Evolutionary conservation across 2,888 invertebrate species (phyloP).

Genomic region (Tribolium freemani): DNA sequence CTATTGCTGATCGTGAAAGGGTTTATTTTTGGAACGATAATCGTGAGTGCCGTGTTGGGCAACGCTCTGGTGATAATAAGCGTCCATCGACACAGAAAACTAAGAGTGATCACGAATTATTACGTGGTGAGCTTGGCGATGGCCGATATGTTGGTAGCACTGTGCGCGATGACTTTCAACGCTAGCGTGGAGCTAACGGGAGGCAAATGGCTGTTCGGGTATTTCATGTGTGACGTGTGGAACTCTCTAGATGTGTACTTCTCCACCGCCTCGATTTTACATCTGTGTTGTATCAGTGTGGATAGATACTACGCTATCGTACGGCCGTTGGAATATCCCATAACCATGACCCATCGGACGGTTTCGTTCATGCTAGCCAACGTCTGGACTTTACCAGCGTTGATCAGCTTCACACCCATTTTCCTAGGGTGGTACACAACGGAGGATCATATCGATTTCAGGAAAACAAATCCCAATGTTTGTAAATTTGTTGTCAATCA

Average conservation of each 20-base stretch:
- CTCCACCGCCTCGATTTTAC: conserved; percentile 91
- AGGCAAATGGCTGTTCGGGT: conserved; percentile 90
- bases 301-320: conserved; percentile 91
- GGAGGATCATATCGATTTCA: conserved; percentile 71
- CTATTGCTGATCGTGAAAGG: conserved; percentile 79
- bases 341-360: conserved; percentile 89
- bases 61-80: conserved; percentile 92
- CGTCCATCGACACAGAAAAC: conserved; percentile 84
- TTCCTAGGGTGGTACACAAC: conserved; percentile 89
- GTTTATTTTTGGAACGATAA: conserved; percentile 87
- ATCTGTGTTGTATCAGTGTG: conserved; percentile 94
- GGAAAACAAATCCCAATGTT: conserved; percentile 77
- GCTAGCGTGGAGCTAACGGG: conserved; percentile 86
- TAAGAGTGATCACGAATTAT: conserved; percentile 93
- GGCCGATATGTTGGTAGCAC: conserved; percentile 93
- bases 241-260: conserved; percentile 95
- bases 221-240: conserved; percentile 94
- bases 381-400: conserved; percentile 92
- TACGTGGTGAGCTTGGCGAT: conserved; percentile 96
- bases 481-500: conserved; percentile 90
- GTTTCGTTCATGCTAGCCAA: conserved; percentile 87
- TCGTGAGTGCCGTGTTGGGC: conserved; percentile 90
- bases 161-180: conserved; percentile 94
- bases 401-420: conserved; percentile 95
- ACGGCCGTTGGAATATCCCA: conserved; percentile 91